These are phyloP conservation scores for Leptatherina wallacei DNA, from an alignment of 2,797 vertebrate genomes.

Conservation along the genomic window DNA sequence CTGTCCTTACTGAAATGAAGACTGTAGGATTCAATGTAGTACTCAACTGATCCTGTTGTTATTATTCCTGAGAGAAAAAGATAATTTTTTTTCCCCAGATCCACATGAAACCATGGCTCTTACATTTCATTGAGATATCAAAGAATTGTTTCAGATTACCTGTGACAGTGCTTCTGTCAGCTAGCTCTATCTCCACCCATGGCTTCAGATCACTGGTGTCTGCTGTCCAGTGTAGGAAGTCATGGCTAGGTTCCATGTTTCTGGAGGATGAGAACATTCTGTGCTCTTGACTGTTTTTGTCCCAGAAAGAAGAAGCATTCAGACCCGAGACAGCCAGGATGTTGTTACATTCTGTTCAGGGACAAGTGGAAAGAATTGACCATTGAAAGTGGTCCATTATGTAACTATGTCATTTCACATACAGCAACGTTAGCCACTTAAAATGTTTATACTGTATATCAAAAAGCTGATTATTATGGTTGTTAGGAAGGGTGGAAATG, in stretches of 20 bases:
- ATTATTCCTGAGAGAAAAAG: conserved; percentile 79
- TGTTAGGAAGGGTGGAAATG: not conserved
- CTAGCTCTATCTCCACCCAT: conserved; percentile 88
- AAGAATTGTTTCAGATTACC: conserved; percentile 65
- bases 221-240: conserved; percentile 75
- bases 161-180: conserved; percentile 83
- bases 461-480: not conserved
- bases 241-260: conserved; percentile 45
- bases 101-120: too few relatives aligned
- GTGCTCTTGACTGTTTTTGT: conserved; percentile 66
- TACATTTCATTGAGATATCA: too few relatives aligned
- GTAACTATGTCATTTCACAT: conserved; percentile 2
- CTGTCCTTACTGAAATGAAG: conserved; percentile 86
- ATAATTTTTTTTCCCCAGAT: not conserved
- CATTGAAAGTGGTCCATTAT: conserved; percentile 20
- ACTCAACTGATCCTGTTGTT: conserved; percentile 81
- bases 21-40: conserved; percentile 81
- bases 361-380: conserved; percentile 13
- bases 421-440: not conserved
- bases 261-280: conserved; percentile 62
- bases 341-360: conserved; percentile 80
- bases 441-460: not conserved
- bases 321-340: conserved; percentile 73
- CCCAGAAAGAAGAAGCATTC: conserved; percentile 84
- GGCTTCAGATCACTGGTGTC: conserved; percentile 48